Base-by-base conservation (phyloP, 2,113 vertebrate genomes). In the Camarhynchus parvulus region DNA sequence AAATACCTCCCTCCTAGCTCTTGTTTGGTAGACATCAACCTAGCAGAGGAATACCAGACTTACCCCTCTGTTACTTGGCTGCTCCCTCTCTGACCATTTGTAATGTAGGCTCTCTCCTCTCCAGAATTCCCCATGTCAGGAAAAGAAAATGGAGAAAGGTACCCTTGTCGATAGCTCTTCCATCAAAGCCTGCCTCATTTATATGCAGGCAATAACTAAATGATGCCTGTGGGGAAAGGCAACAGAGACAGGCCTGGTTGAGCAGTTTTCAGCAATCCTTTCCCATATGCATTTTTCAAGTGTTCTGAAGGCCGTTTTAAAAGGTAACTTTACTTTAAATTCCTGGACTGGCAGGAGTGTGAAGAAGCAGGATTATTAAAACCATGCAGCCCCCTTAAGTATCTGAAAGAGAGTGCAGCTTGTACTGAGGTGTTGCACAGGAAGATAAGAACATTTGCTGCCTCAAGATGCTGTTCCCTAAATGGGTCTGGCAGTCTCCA, bases 121-220 rank as follows among this genome's bases (percentile, higher is more conserved):
- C 55, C 50, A 90, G 39, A 92, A 86, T 72, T 86, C 76, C 72
- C 30, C 28, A 30, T 49, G 72, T 81, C 76, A 84, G 58, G 52
- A 61, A 59, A 53, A 75, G 35, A 75, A 94, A 88, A 90, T 49
- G 56, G 44, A 96, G 37, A 33, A 41, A 90, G 42, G 31, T 84
- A 93, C 62, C 42, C 41, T 92, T 94, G 90, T 96, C 66, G 19
- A 93, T 92, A 94, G 76, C 52, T 96, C 76, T 92, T 81, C 73
- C 5, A 11, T 95, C 94, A 93, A 93, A 95, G 39, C 22, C 64
- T 87, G 61, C 73, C 73, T 94, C 49, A 89, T 96, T 97, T 78
- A 90, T 68, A 90, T 95, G 96, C 93, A 90, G 73, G 88, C 62
- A 81, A 90, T 93, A 92, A 94, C 93, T 86, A 87, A 93, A 92